Base-by-base conservation (phyloP, 2,888 invertebrate species). In the Dichetophora obliterata region DNA sequence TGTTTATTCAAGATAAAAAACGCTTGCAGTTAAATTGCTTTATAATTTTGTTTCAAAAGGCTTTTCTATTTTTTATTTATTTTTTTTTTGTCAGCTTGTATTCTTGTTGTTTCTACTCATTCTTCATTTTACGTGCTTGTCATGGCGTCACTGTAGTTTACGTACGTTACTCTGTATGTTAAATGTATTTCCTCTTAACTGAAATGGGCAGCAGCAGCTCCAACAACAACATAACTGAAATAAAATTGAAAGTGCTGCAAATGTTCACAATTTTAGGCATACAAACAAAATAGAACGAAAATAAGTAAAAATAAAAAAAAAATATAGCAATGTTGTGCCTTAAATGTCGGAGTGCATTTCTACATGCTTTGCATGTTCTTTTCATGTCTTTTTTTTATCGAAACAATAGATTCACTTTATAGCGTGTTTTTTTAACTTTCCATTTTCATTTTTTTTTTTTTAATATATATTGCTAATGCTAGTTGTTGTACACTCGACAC, bases 231-330 rank as follows among this genome's bases (percentile, higher is more conserved):
- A 24, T 31, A 34, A 8, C 27, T 66, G 19, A 48, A 65, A 34
- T 34, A 31, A 74, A 74, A 66, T 27, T 66, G 66, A 74, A 74
- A 74, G 74, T 74, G 54, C 37, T 54, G 66, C 34, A 74, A 54
- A 37, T 63, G 73, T 73, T 74, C 59, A 9, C 57, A 59, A 54
- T 71, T 71, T 71, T 31, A 71, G 31, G 19, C 34, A 57, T 71
- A 37, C 71, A 59, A 22, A 24, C 22, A 24, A 27, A 48, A 68
- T 8, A 50, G 24, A 50, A 68, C 19, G 14, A 9, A 57, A 57
- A 34, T 14, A 34, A 65, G 4, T 11, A 63, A 1, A 31, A 31
- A n/a, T 4, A 65, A 65, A 27, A n/a, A 37, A 37, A n/a, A 69
- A 69, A 50, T 24, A 31, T 14, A 24, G 31, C 52, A 70, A 68